Percentiles rank a stretch among this genome's conserved stretches.
These are phyloP conservation scores for Agrotis puta DNA, from an alignment of 2,888 invertebrate species.

Conservation along the genomic window DNA sequence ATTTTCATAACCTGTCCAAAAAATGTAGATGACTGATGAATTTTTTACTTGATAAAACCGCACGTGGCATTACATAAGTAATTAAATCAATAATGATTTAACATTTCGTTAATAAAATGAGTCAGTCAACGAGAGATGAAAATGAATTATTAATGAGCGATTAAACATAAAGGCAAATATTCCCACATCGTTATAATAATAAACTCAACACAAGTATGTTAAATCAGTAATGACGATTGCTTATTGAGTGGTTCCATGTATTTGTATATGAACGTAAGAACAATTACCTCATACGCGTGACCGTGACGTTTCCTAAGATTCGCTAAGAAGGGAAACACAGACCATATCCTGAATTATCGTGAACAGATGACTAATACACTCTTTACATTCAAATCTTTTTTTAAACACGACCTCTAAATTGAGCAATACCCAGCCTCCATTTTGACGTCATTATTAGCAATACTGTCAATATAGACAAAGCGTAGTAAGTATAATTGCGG, in stretches of 20 bases:
- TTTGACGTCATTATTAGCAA: slow-evolving; percentile 71
- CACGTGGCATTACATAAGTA: not conserved
- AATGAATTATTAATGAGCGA: slow-evolving; percentile 35
- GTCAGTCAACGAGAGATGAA: slow-evolving; percentile 15
- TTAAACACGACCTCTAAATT: slow-evolving; percentile 69
- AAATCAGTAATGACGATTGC: slow-evolving; percentile 22
- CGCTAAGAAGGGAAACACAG: slow-evolving; percentile 71
- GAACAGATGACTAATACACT: slow-evolving; percentile 67
- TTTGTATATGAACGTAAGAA: slow-evolving; percentile 43
- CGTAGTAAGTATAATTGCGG: not conserved
- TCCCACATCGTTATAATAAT: not conserved
- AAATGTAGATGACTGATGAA: not conserved
- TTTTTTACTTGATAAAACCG: not conserved
- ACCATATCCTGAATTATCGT: slow-evolving; percentile 59
- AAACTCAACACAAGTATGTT: slow-evolving; percentile 13
- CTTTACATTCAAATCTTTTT: slow-evolving; percentile 43
- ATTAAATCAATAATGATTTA: not conserved
- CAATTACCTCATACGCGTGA: slow-evolving; percentile 46
- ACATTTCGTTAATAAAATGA: slow-evolving; percentile 22
- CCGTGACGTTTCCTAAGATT: slow-evolving; percentile 54
- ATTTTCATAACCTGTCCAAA: not conserved
- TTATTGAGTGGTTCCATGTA: slow-evolving; percentile 56
- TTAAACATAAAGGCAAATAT: slow-evolving; percentile 22
- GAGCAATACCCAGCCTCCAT: slow-evolving; percentile 70
- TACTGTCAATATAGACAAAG: slow-evolving; percentile 30